These are phyloP conservation scores for Mechanitis messenoides DNA, from an alignment of 2,888 invertebrate genomes.

Conservation along the genomic window DNA sequence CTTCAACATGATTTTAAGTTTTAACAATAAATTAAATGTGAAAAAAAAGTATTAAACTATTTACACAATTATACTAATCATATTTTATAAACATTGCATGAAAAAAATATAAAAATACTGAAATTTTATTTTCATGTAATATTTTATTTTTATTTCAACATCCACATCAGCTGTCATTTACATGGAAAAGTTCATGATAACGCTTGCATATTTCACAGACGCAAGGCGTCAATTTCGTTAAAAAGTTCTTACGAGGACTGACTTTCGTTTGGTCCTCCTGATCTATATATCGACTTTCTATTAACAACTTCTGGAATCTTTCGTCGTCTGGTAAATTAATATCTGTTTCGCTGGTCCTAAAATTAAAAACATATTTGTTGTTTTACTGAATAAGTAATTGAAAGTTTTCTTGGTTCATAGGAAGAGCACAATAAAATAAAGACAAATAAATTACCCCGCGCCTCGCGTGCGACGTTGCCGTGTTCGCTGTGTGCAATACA, in stretches of 20 bases:
- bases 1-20: constrained; percentile 8
- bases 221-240: constrained; percentile 41
- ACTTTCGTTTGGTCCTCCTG: constrained; percentile 23
- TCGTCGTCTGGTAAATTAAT: constrained; percentile 26
- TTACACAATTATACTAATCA: constrained; percentile 10
- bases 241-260: constrained; percentile 23
- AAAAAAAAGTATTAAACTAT: constrained; percentile 5
- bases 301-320: constrained; percentile 39
- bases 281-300: constrained; percentile 60
- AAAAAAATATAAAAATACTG: constrained; percentile 31
- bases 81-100: constrained; percentile 25
- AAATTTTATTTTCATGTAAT: no score
- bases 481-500: no score
- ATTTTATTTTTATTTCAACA: background rate
- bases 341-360: constrained; percentile 20
- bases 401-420: background rate
- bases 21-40: constrained; percentile 6
- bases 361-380: background rate
- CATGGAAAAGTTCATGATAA: constrained; percentile 62
- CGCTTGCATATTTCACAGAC: constrained; percentile 62
- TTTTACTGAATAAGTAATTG: background rate
- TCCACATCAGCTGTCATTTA: constrained; percentile 19
- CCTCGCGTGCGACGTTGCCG: no score
- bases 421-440: no score
- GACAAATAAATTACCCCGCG: no score